Conservation (phyloP, 2,113 vertebrate species). For the Hydrolagus affinis region DNA sequence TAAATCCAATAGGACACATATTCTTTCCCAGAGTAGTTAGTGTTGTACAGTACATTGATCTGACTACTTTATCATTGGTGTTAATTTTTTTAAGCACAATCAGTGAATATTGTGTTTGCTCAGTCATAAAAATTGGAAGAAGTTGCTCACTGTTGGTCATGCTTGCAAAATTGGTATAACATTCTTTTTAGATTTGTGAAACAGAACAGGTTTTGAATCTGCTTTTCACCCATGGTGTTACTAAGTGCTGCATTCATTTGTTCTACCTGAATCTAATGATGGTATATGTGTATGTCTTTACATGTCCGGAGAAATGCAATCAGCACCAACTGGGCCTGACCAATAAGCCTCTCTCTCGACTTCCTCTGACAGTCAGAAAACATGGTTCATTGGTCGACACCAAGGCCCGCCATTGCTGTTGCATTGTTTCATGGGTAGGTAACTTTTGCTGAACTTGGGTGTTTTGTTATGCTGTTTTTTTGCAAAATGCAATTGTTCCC, state of each 20-base stretch:
- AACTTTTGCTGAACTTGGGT: conserved; percentile 30
- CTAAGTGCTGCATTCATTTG: conserved; percentile 27
- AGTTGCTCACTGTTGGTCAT: background rate
- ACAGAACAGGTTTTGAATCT: background rate
- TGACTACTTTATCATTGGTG: background rate
- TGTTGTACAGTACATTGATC: background rate
- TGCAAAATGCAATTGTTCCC: conserved; percentile 15
- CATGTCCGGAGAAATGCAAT: conserved; percentile 33
- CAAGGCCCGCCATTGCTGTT: conserved; percentile 32
- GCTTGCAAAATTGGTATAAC: background rate
- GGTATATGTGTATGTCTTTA: conserved; percentile 31
- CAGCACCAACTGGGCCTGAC: conserved; percentile 32
- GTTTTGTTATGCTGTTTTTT: conserved; percentile 16
- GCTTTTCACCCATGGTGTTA: conserved; percentile 24
- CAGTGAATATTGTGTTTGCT: background rate
- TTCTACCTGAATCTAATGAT: conserved; percentile 31
- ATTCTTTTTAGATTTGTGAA: background rate
- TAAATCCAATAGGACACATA: background rate
- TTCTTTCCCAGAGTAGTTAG: background rate
- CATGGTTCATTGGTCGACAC: conserved; percentile 33
- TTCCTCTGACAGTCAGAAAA: conserved; percentile 33
- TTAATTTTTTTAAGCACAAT: background rate
- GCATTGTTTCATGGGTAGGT: conserved; percentile 33
- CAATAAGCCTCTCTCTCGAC: conserved; percentile 33
- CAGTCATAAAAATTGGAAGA: background rate